These are phyloP conservation scores for Sylvia atricapilla DNA, from an alignment of 2,113 vertebrate genomes.

Conservation along the genomic window DNA sequence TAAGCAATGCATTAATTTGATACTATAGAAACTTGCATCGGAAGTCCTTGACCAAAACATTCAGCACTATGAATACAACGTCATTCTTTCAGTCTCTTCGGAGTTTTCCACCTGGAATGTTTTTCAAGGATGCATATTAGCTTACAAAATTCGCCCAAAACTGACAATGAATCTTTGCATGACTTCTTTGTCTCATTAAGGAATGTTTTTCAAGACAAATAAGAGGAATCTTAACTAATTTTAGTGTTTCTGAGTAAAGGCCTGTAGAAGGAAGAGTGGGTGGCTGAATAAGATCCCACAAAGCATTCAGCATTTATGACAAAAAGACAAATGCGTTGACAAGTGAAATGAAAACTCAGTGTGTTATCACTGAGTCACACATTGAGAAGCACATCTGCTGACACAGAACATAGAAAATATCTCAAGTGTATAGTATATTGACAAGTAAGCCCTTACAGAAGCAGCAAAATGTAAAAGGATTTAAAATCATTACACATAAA, in stretches of 20 bases:
- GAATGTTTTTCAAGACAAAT: background rate
- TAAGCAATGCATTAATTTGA: conserved; percentile 12
- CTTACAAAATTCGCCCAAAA: background rate
- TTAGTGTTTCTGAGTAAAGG: conserved; percentile 15
- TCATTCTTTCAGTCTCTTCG: background rate
- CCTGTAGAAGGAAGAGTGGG: background rate
- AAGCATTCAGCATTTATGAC: background rate
- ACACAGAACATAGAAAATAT: background rate
- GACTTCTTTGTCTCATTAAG: background rate
- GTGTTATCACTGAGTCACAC: background rate
- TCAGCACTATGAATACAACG: background rate
- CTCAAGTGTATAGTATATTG: background rate
- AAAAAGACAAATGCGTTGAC: background rate
- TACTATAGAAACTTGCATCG: background rate
- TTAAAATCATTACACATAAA: background rate
- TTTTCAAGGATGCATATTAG: background rate
- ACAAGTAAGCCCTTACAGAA: background rate
- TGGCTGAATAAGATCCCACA: conserved; percentile 25
- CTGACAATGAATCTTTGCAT: background rate
- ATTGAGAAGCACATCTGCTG: background rate
- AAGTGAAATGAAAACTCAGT: conserved; percentile 7
- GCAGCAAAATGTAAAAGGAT: background rate
- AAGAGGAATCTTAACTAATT: conserved; percentile 14
- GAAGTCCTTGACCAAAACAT: conserved; percentile 13
- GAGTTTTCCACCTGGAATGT: background rate